Percentiles rank a stretch among this genome's conserved stretches.
These are phyloP conservation scores for Rafetus swinhoei DNA, from an alignment of 2,113 vertebrate species.

Conservation along the genomic window DNA sequence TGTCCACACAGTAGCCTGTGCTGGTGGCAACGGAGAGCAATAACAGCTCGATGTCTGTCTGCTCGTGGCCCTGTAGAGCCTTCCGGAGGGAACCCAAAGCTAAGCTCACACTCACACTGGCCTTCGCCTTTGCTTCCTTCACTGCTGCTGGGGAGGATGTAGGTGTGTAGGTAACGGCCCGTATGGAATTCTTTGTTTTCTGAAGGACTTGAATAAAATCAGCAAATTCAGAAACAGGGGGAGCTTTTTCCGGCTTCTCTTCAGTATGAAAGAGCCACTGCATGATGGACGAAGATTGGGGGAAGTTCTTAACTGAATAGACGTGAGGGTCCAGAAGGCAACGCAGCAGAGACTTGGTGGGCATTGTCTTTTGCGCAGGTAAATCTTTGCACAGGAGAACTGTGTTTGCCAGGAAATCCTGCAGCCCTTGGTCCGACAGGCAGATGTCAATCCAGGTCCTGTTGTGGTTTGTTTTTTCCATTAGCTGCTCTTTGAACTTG, in stretches of 20 bases:
- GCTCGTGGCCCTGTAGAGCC: slow-evolving; percentile 5
- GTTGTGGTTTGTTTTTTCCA: slow-evolving; percentile 4
- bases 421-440: slow-evolving; percentile 60
- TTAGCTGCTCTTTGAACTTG: slow-evolving; percentile 53
- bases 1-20: slow-evolving; percentile 50
- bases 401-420: slow-evolving; percentile 58
- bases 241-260: fast-evolving
- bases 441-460: slow-evolving; percentile 63
- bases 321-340: slow-evolving; percentile 65
- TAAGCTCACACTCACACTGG: slow-evolving; percentile 6
- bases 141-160: background rate
- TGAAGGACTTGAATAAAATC: slow-evolving; percentile 52
- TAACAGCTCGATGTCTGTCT: slow-evolving; percentile 63
- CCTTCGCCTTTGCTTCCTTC: slow-evolving; percentile 41
- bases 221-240: slow-evolving; percentile 17
- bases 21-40: slow-evolving; percentile 57
- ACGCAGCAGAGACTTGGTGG: slow-evolving; percentile 52
- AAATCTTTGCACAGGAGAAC: slow-evolving; percentile 23
- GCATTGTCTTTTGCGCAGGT: background rate
- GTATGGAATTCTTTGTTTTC: slow-evolving; percentile 22
- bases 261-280: slow-evolving; percentile 57
- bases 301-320: slow-evolving; percentile 65
- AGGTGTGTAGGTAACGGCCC: background rate
- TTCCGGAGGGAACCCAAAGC: slow-evolving; percentile 55
- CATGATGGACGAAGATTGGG: slow-evolving; percentile 43